phyloP scores from a whole-genome alignment of 1,140 invertebrate species.

The Pseudomyrmex dendroicus region DNA sequence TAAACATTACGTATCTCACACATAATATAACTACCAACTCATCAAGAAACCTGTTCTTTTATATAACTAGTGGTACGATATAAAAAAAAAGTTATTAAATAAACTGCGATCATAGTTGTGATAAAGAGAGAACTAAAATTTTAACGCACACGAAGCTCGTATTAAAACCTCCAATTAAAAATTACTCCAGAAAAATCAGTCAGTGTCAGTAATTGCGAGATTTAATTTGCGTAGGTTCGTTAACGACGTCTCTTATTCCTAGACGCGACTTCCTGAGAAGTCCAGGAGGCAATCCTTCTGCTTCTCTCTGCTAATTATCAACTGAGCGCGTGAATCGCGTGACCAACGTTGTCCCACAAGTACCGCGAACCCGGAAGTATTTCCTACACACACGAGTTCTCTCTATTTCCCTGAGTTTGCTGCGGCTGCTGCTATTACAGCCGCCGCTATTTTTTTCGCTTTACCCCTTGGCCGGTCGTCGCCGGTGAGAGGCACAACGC shows the following conservation, averaged over 20 bases:
- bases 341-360: slow-evolving; percentile 75
- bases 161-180: too few species aligned
- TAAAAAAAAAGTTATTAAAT: too few species aligned
- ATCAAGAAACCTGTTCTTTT: too few species aligned
- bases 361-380: slow-evolving; percentile 75
- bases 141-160: background rate
- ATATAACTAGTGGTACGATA: too few species aligned
- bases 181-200: background rate
- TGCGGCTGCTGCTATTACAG: background rate
- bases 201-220: background rate
- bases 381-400: slow-evolving; percentile 53
- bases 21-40: too few species aligned
- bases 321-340: slow-evolving; percentile 77
- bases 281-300: slow-evolving; percentile 40
- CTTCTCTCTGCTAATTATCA: slow-evolving; percentile 69
- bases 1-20: too few species aligned
- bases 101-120: background rate
- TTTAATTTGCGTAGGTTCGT: slow-evolving; percentile 46
- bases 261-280: slow-evolving; percentile 54
- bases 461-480: slow-evolving; percentile 24
- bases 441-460: slow-evolving; percentile 30
- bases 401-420: slow-evolving; percentile 37
- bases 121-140: background rate
- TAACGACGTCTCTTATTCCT: slow-evolving; percentile 46
- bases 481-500: slow-evolving; percentile 19